These are phyloP conservation scores for Macrophya annulata DNA, from an alignment of 2,888 invertebrate species.

Conservation along the genomic window DNA sequence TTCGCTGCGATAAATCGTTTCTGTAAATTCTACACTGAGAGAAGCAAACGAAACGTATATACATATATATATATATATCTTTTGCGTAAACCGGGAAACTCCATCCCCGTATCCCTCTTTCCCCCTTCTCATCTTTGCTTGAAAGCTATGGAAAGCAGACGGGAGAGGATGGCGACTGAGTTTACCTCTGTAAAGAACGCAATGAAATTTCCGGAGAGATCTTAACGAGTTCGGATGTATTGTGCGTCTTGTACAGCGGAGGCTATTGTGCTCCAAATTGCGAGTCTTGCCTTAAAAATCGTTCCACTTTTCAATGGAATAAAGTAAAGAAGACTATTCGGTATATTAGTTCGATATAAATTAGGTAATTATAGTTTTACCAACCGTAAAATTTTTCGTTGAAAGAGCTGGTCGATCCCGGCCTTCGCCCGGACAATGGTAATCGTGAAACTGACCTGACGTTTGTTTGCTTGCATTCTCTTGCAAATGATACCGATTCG, in stretches of 20 bases:
- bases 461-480: constrained; percentile 32
- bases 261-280: constrained; percentile 35
- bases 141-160: constrained; percentile 22
- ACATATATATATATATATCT: too few species aligned
- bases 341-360: not conserved
- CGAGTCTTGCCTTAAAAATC: constrained; percentile 24
- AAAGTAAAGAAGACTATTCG: not conserved
- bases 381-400: not conserved
- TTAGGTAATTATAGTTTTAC: not conserved
- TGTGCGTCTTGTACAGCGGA: constrained; percentile 15
- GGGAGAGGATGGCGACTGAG: not conserved
- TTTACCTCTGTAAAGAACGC: constrained; percentile 36
- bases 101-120: not conserved
- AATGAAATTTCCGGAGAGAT: constrained; percentile 37
- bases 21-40: constrained; percentile 30
- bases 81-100: constrained; percentile 32
- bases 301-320: not conserved
- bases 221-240: constrained; percentile 25
- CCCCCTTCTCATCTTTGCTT: not conserved
- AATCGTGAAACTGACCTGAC: constrained; percentile 13
- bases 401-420: not conserved
- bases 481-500: constrained; percentile 59
- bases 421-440: constrained; percentile 1
- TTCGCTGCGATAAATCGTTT: constrained; percentile 30
- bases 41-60: constrained; percentile 19